phyloP scores from a whole-genome alignment of 2,113 vertebrate genomes.

The Myanophis thanlyinensis region DNA sequence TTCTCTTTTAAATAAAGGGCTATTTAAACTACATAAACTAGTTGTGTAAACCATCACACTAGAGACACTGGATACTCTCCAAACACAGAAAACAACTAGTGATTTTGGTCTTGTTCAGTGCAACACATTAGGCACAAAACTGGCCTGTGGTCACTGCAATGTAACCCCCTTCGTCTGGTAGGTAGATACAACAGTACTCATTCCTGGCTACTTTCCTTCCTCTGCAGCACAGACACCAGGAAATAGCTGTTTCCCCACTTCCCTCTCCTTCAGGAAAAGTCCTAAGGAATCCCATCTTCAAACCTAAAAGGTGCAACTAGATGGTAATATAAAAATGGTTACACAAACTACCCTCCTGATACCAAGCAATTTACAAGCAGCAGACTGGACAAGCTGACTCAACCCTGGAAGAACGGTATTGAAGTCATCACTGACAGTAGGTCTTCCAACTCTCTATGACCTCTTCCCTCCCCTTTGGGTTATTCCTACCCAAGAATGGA shows the following conservation, averaged over 20 bases:
- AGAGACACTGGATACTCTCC: constrained; percentile 73
- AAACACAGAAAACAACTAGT: constrained; percentile 65
- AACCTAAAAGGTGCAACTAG: constrained; percentile 59
- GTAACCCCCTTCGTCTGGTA: constrained; percentile 1
- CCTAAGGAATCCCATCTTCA: constrained; percentile 44
- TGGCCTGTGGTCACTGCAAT: constrained; percentile 45
- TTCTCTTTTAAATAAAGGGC: constrained; percentile 79
- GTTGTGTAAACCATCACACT: constrained; percentile 79
- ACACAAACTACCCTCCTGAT: constrained; percentile 61
- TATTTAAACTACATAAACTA: constrained; percentile 84
- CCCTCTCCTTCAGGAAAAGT: constrained; percentile 26
- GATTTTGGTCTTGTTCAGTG: constrained; percentile 82
- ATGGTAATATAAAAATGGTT: constrained; percentile 54
- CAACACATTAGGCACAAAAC: constrained; percentile 77
- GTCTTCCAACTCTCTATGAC: constrained; percentile 38
- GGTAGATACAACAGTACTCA: constrained; percentile 5
- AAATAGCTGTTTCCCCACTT: neutral
- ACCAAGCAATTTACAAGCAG: constrained; percentile 65
- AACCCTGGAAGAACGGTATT: constrained; percentile 54
- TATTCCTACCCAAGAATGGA: constrained; percentile 10
- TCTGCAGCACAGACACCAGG: neutral
- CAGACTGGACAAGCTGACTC: constrained; percentile 49
- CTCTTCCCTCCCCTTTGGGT: constrained; percentile 24
- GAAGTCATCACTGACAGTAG: constrained; percentile 48
- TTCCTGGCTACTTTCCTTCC: neutral